Evolutionary conservation across 2,797 vertebrate genomes (phyloP).

Genomic region (Rousettus madagascariensis): DNA sequence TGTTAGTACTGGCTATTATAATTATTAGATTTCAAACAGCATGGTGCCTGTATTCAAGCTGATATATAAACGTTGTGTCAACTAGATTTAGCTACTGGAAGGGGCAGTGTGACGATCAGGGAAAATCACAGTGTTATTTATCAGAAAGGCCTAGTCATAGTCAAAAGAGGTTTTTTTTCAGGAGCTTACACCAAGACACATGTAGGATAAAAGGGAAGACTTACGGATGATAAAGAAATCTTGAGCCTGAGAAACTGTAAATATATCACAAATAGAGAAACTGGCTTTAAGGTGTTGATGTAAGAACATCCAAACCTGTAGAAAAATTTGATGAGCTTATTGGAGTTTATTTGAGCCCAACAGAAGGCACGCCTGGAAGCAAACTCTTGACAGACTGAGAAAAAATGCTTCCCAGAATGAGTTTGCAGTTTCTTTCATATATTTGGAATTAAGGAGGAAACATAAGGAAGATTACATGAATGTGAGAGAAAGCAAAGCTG

Average conservation of each 20-base stretch:
- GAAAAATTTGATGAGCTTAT: not conserved
- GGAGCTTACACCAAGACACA: not conserved
- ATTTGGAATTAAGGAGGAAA: not conserved
- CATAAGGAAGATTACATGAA: not conserved
- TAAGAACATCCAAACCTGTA: not conserved
- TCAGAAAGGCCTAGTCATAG: not conserved
- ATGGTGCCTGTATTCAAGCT: not conserved
- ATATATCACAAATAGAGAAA: not conserved
- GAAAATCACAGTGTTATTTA: not conserved
- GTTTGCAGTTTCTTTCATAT: not conserved
- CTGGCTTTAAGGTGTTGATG: not conserved
- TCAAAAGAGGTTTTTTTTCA: not conserved
- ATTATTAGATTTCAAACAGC: not conserved
- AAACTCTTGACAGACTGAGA: not conserved
- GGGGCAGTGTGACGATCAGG: not conserved
- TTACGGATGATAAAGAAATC: not conserved
- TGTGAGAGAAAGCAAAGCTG: not conserved
- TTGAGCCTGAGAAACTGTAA: not conserved
- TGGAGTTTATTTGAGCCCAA: not conserved
- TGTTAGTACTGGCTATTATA: not conserved
- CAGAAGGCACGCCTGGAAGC: not conserved
- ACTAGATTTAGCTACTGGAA: not conserved
- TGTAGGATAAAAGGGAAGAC: not conserved
- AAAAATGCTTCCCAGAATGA: not conserved
- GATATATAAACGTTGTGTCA: not conserved